A percentile compares a stretch with the other conserved stretches of the same genome.
Conservation (phyloP, 2,888 invertebrate species). For the Drosophila atroscutellata region DNA sequence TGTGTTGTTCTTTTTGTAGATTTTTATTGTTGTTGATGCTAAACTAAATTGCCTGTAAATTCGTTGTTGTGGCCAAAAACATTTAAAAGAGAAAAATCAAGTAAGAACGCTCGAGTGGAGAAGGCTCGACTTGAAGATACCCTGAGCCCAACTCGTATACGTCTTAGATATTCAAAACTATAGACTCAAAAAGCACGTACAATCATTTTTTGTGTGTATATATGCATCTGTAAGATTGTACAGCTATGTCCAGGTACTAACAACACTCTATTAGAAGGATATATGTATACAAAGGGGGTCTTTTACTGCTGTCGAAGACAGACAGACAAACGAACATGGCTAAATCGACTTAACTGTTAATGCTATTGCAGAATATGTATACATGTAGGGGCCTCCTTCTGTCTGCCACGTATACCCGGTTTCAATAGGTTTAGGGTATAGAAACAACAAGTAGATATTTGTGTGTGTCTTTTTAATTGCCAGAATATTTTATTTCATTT, state of each 20-base stretch:
- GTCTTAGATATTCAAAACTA: not conserved
- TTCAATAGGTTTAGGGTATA: not conserved
- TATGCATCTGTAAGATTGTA: not conserved
- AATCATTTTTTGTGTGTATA: not conserved
- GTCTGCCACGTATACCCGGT: not conserved
- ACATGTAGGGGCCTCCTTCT: rapidly evolving
- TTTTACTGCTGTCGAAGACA: not conserved
- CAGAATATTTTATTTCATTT: slow-evolving; percentile 70
- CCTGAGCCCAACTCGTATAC: not conserved
- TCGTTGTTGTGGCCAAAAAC: slow-evolving; percentile 63
- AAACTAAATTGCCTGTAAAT: slow-evolving; percentile 61
- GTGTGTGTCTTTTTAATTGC: slow-evolving; percentile 67
- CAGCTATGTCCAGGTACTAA: not conserved
- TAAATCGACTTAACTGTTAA: not conserved
- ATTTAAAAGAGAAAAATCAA: slow-evolving; percentile 35
- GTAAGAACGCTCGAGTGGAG: not conserved
- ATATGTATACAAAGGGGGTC: rapidly evolving
- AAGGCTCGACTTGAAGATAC: not conserved
- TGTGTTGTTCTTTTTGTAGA: slow-evolving; percentile 4
- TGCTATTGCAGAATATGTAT: not conserved
- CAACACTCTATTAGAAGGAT: not conserved
- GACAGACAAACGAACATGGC: not conserved
- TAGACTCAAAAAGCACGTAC: too few species aligned
- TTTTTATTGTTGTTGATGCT: slow-evolving; percentile 22
- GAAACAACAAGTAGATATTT: slow-evolving; percentile 27